Evolutionary conservation across 2,113 vertebrate genomes (phyloP), one percentile per base, ranked within the genome.

Genomic region (Hypanus sabinus): DNA sequence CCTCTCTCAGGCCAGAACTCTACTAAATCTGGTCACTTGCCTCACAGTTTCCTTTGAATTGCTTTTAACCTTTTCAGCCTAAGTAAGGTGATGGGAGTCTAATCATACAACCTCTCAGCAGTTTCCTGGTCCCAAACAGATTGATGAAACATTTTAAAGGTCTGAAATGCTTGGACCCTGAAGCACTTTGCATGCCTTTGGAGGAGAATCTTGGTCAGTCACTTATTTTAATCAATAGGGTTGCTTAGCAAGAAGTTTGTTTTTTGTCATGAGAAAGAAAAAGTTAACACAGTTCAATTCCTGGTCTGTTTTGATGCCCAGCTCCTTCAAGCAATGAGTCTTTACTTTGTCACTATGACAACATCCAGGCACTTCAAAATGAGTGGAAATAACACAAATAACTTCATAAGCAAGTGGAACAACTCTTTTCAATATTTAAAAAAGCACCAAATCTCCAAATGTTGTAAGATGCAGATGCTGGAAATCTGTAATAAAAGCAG

Each of bases 301-400:
- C 18, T 88, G 5, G 57, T 62, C 57, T 0, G 14, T n/a, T 88
- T 14, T n/a, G 14, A 88, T 8, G 85, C n/a, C 33, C 85, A 88
- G 60, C 30, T 88, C 12, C 60, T 88, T n/a, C 14, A 18, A 62
- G 12, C 12, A 65, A 88, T 2, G 16, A 62, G 60, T 14, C 30
- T 88, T 88, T 88, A 88, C 57, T 60, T 65, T 88, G 60, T 87
- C 83, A 27, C 27, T 62, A 24, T 30, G 57, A 87, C 83, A 87
- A 81, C 80, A 81, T 46, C 18, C 3, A 2, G 38, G 55, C 83
- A 60, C 57, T 87, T 87, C 14, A 27, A 87, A 11, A 7, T 70
- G 57, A 87, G 57, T 14, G 46, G 46, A 87, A 87, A 5, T 87
- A 46, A 46, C 46, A 46, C 46, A 30, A 87, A 55, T 16, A 46